Percentiles rank a stretch among this genome's conserved stretches.
These are phyloP conservation scores for Leptodactylus fallax DNA, from an alignment of 2,797 vertebrate genomes.

Conservation along the genomic window DNA sequence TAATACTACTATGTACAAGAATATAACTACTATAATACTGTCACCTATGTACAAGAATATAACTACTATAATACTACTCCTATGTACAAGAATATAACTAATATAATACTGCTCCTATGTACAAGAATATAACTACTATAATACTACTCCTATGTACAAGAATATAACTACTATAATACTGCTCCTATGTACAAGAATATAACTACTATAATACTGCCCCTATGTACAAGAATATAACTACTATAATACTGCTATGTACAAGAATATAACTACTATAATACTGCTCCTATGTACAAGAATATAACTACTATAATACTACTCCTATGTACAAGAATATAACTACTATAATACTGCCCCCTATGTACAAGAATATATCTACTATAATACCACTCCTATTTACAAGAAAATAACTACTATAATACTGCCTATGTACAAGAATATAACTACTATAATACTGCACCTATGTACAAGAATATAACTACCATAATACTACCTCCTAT, in stretches of 20 bases:
- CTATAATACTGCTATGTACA: background rate
- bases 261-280: no score
- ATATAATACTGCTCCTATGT: background rate
- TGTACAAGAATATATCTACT: constrained; percentile 11
- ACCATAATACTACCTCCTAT: background rate
- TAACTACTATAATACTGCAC: constrained; percentile 1
- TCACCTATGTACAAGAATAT: background rate
- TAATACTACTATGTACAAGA: constrained; percentile 20
- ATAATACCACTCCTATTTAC: background rate
- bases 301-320: constrained; percentile 7
- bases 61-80: background rate
- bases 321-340: constrained; percentile 5
- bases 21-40: constrained; percentile 22
- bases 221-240: constrained; percentile 25
- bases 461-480: background rate
- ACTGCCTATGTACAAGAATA: background rate
- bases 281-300: constrained; percentile 1
- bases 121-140: no score
- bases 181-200: background rate
- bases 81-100: constrained; percentile 25
- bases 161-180: constrained; percentile 24
- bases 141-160: background rate
- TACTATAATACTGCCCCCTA: constrained; percentile 6
- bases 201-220: background rate
- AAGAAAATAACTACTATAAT: constrained; percentile 11